These are phyloP conservation scores for Cheilinus undulatus DNA, from an alignment of 2,113 vertebrate species.

Conservation along the genomic window DNA sequence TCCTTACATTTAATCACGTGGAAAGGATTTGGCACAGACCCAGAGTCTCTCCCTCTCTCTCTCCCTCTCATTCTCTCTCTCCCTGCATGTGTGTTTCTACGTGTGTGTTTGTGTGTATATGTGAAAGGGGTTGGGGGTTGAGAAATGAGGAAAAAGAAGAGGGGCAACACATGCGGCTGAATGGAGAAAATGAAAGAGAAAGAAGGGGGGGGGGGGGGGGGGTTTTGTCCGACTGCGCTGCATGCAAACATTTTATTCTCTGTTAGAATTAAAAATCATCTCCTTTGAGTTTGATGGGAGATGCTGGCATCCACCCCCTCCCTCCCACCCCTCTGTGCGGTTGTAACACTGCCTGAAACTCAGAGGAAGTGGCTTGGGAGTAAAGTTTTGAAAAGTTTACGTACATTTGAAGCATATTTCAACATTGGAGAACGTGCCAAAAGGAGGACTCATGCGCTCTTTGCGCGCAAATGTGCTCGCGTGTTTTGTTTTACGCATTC, in stretches of 20 bases:
- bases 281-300: conserved; percentile 56
- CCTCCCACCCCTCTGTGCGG: neutral
- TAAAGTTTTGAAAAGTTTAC: conserved; percentile 43
- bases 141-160: conserved; percentile 51
- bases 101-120: conserved; percentile 21
- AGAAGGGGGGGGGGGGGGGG: neutral
- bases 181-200: conserved; percentile 54
- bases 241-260: conserved; percentile 56
- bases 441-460: neutral
- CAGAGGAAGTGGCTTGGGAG: conserved; percentile 31
- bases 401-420: conserved; percentile 16
- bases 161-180: conserved; percentile 51
- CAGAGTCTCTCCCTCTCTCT: conserved; percentile 16
- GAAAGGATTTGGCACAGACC: conserved; percentile 73
- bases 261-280: conserved; percentile 38
- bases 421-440: conserved; percentile 21
- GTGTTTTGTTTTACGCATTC: conserved; percentile 1
- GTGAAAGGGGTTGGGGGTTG: conserved; percentile 38
- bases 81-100: conserved; percentile 9
- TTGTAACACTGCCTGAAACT: conserved; percentile 5
- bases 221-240: conserved; percentile 41
- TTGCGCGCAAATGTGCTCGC: neutral
- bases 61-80: too few relatives aligned
- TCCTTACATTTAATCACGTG: conserved; percentile 80
- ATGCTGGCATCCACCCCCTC: conserved; percentile 18